Evolutionary conservation across 2,888 invertebrate genomes (phyloP), one percentile per base, ranked within the genome.

Genomic region (Sphinx pinastri): DNA sequence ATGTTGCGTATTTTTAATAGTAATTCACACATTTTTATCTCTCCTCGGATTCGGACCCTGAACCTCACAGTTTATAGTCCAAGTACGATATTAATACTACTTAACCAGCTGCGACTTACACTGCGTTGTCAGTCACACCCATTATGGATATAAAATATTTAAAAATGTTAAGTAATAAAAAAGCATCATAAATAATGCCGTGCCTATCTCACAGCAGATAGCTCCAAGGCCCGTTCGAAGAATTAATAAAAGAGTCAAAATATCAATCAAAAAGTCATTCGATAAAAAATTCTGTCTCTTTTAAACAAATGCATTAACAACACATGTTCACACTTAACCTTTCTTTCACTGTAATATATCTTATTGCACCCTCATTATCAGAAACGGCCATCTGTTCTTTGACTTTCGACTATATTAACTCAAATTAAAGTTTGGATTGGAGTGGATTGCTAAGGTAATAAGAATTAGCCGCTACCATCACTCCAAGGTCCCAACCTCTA

Each of bases 311-410:
- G 88, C 91, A 92, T 93, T 92, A 91, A 92, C 91, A 93, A 93
- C 93, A 93, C 93, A 93, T 93, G 93, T 93, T 93, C 91, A 93
- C 93, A 93, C 92, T 93, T 92, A 92, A 93, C 93, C 92, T 93
- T 91, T 91, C 91, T 92, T 90, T 89, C 84, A 83, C 82, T 81
- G 83, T 83, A 92, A 92, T 92, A 91, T 89, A 93, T 92, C 92
- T 91, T 85, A 88, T 86, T 88, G 90, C 88, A 87, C 63, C 84
- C 87, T 92, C 90, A 92, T 91, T 92, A 92, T 90, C 81, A 76
- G 74, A 79, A 85, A 76, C 74, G 77, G 14, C 77, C 79, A 72
- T 38, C 49, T 25, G 58, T 49, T 25, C 10, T 49, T 63, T 63
- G 4, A 63, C 7, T 49, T 63, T 10, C 25, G 6, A 38, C 67